Evolutionary conservation across 2,888 invertebrate species (phyloP), one percentile per base, ranked within the genome.

Genomic region (Rosalia funebris): DNA sequence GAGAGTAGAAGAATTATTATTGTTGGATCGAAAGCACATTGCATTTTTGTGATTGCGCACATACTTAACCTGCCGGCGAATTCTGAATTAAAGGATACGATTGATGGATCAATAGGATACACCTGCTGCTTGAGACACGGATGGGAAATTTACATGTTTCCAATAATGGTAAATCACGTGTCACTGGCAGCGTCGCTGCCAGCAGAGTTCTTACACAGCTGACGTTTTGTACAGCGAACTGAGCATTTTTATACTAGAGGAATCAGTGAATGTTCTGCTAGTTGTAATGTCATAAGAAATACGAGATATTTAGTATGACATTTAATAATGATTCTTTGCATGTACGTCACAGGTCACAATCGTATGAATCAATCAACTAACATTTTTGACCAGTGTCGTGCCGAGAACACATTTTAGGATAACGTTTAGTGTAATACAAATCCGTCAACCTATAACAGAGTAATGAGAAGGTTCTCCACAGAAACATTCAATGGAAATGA

Each of bases 91-190:
- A 39, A 47, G 36, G 46, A 53, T 32, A 19, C 42, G 42, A 53
- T 53, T 53, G 16, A 11, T 41, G 17, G 32, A 53, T 42, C 53
- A 11, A 32, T 42, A 53, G 41, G 14, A 16, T 10, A 15, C 53
- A 53, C 17, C 53, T 53, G 53, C 42, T 39, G 42, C 32, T 41
- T 20, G 37, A 32, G 19, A 42, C 50, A 25, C 9, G 53, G 34
- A 17, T 11, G 31, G 52, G 42, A 41, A 50, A 53, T 53, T 53
- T 53, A 42, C 53, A 53, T 53, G 53, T 53, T 53, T 53, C 42
- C 53, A 53, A 53, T 53, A 53, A 53, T 53, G 39, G 14, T 42
- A 16, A 25, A 42, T 32, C 42, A 42, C 34, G 53, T 53, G 53
- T 39, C 53, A 53, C 32, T 16, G 19, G 16, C 53, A 41, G n/a